Base-by-base conservation (phyloP, 64 coral and sea anemone genomes). In the Pocillopora verrucosa region DNA sequence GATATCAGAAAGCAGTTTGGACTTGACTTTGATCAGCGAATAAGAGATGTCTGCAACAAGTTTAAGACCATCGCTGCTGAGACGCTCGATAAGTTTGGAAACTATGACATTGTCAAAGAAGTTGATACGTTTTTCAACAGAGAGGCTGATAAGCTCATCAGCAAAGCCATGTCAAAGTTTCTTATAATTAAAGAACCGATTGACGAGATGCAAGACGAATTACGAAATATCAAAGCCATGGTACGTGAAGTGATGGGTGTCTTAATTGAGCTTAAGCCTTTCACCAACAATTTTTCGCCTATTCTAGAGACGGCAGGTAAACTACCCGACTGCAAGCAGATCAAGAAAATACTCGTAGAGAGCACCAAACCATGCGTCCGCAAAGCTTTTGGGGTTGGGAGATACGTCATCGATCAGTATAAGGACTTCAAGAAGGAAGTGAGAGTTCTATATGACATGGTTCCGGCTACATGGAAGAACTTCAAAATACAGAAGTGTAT, bases 401-500 rank as follows among this genome's bases (percentile, higher is more conserved):
- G 82, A 62, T 68, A 92, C 86, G 87, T 56, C 22, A 59, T 80
- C 26, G 84, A 68, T 51, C 89, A 94, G 62, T 94, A 92, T 34
- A 62, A 14, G 57, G 88, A 89, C 38, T 37, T 98, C 22, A 36
- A 72, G 36, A 94, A 92, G 20, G 89, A 92, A 76, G 56, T 98
- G 9, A 24, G 57, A 68, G 34, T 81, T 13, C 64, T 98, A 38
- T 86, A 76, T 34, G 65, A 60, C 58, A 92, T 98, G 89, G 91
- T 94, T 25, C 90, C 92, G 1, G 91, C 86, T 20, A 86, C 90
- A 22, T 89, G 93, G 73, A 91, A 84, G 36, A 94, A 90, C 76
- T 87, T 98, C 38, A 91, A 89, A 59, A 87, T 91, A 34, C 96
- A 94, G 9, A 94, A 98, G 38, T 98, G 96, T 70, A 75, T 98